These are phyloP conservation scores for Pyrocoelia pectoralis DNA, from an alignment of 2,888 invertebrate species.

Conservation along the genomic window DNA sequence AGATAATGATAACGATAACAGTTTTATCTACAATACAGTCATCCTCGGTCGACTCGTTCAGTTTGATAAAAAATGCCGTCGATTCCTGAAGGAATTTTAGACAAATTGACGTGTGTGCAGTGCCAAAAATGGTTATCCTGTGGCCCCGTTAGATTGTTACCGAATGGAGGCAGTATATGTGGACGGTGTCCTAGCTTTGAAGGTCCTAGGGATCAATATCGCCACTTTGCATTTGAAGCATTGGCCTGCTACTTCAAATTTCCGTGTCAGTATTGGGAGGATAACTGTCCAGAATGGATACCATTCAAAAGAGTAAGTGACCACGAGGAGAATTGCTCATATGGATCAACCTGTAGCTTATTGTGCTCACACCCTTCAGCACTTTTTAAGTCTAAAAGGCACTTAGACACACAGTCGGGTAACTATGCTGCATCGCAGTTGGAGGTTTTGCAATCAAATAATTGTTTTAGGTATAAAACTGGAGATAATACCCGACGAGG, in stretches of 20 bases:
- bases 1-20: no score
- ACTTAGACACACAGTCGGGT: slow-evolving; percentile 47
- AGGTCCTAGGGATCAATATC: slow-evolving; percentile 37
- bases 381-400: slow-evolving; percentile 45
- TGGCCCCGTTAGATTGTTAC: slow-evolving; percentile 52
- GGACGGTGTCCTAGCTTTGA: slow-evolving; percentile 49
- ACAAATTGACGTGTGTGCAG: slow-evolving; percentile 48
- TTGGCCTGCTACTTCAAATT: slow-evolving; percentile 53
- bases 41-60: neutral
- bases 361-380: slow-evolving; percentile 49
- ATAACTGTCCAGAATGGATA: slow-evolving; percentile 49
- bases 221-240: slow-evolving; percentile 52
- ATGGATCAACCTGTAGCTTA: slow-evolving; percentile 44
- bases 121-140: slow-evolving; percentile 53
- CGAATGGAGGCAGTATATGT: slow-evolving; percentile 51
- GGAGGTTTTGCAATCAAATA: neutral
- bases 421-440: no score
- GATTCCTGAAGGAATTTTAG: slow-evolving; percentile 42
- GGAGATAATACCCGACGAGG: slow-evolving; percentile 47
- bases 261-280: slow-evolving; percentile 53
- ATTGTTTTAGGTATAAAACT: slow-evolving; percentile 45
- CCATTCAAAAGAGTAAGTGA: slow-evolving; percentile 50
- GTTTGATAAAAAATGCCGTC: slow-evolving; percentile 22
- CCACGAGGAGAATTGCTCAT: slow-evolving; percentile 53
- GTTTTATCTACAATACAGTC: no score